Evolutionary conservation across 1,140 invertebrate species (phyloP), one percentile per base, ranked within the genome.

Genomic region (Apis cerana): DNA sequence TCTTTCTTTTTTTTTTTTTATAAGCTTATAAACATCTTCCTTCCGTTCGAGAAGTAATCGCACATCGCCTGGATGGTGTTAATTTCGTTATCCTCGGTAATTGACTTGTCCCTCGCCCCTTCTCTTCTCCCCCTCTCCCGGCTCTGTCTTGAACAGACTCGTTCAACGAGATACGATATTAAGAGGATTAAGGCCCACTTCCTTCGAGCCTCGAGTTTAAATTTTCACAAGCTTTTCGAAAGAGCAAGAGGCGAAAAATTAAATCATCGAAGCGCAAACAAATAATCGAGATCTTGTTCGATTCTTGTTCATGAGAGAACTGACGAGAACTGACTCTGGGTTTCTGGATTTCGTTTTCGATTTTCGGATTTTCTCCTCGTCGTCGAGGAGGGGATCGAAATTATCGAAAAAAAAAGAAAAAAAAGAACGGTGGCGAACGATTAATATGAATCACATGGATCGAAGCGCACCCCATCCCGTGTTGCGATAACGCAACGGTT

Each of bases 21-120:
- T n/a, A 59, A 1, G 9, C 1, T 0, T 21, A 12, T n/a, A n/a
- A n/a, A 59, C 21, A n/a, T 61, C n/a, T 15, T 11, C 11, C 33
- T 59, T 17, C 21, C 8, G 62, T 67, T 23, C 48, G 27, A 68
- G 23, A 58, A 67, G 58, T 58, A 77, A 68, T 77, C 67, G 8
- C 52, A 19, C 21, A 43, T 5, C 0, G 4, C 15, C 17, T 48
- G n/a, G 58, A 2, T 2, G 27, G 15, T 7, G 61, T 68, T 77
- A 68, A 68, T 58, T 77, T 43, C 21, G 52, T 77, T 68, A 43
- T 54, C 52, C 52, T 43, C 33, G 75, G 17, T 77, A 68, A 77
- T 58, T 58, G 64, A 56, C 27, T 68, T 68, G 50, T 43, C 33
- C 33, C 33, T 2, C 27, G 1, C 27, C 33, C 33, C 33, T 2